A percentile compares a stretch with the other conserved stretches of the same genome.
phyloP scores from a whole-genome alignment of 2,113 vertebrate species.

The Upupa epops region DNA sequence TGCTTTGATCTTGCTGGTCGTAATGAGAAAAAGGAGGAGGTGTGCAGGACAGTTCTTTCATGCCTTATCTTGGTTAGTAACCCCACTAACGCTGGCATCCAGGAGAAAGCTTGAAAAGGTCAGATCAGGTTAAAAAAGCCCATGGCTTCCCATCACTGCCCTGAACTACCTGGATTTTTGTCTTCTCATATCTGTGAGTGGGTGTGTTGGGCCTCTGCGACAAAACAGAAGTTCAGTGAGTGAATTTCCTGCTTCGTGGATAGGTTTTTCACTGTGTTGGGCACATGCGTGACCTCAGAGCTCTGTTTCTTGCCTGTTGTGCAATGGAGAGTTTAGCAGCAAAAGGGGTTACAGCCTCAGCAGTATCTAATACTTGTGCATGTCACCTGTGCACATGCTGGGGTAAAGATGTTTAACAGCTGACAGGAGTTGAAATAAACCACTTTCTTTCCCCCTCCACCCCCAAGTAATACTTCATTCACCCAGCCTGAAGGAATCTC shows the following conservation, averaged over 20 bases:
- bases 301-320: constrained; percentile 40
- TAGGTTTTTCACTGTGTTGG: background rate
- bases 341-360: constrained; percentile 23
- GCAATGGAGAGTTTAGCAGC: constrained; percentile 27
- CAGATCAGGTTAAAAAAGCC: background rate
- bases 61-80: background rate
- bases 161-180: background rate
- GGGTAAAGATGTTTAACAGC: constrained; percentile 30
- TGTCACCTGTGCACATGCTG: background rate
- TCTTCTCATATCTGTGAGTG: background rate
- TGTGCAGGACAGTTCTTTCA: background rate
- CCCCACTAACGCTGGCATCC: background rate
- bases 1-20: background rate
- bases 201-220: background rate
- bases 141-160: background rate
- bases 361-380: constrained; percentile 15
- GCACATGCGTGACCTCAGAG: background rate
- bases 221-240: constrained; percentile 3
- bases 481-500: background rate
- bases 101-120: background rate
- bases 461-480: background rate
- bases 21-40: background rate
- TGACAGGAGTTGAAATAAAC: constrained; percentile 45
- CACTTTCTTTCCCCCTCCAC: background rate
- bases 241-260: constrained; percentile 4